These are phyloP conservation scores for Stenodema calcarata DNA, from an alignment of 2,888 invertebrate species.

Conservation along the genomic window DNA sequence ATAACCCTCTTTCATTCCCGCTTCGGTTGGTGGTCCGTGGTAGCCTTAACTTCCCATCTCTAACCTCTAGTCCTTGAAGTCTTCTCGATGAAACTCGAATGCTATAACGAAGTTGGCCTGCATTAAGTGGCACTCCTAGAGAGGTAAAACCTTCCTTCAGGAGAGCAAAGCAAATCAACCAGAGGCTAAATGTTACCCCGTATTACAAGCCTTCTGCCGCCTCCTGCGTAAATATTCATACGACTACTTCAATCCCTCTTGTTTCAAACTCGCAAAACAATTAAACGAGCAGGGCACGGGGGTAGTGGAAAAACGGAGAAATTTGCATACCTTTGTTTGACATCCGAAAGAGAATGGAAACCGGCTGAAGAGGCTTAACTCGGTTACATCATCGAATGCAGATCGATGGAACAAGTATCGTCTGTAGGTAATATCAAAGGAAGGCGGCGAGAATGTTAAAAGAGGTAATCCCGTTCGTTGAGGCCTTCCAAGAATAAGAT, in stretches of 20 bases:
- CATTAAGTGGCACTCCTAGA: background rate
- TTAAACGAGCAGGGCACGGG: background rate
- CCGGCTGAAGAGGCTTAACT: background rate
- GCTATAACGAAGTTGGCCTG: background rate
- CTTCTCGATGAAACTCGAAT: background rate
- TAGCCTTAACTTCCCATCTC: background rate
- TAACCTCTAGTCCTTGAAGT: background rate
- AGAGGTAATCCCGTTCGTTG: background rate
- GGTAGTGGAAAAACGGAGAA: background rate
- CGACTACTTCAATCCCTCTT: background rate
- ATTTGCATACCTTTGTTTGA: constrained; percentile 5
- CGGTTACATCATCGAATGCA: background rate
- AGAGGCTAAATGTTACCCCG: background rate
- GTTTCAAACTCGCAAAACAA: background rate
- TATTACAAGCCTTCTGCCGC: background rate
- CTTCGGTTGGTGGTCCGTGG: background rate
- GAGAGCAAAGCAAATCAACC: background rate
- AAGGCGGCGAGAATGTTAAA: constrained; percentile 24
- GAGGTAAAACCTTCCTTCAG: background rate
- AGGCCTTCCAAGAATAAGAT: constrained; percentile 15
- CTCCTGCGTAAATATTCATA: constrained; percentile 2
- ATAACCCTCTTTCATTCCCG: too few relatives aligned
- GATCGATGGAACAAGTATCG: constrained; percentile 31
- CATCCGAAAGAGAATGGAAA: background rate
- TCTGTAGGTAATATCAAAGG: constrained; percentile 10